Evolutionary conservation across 2,113 vertebrate genomes (phyloP).

Genomic region (Charina bottae): DNA sequence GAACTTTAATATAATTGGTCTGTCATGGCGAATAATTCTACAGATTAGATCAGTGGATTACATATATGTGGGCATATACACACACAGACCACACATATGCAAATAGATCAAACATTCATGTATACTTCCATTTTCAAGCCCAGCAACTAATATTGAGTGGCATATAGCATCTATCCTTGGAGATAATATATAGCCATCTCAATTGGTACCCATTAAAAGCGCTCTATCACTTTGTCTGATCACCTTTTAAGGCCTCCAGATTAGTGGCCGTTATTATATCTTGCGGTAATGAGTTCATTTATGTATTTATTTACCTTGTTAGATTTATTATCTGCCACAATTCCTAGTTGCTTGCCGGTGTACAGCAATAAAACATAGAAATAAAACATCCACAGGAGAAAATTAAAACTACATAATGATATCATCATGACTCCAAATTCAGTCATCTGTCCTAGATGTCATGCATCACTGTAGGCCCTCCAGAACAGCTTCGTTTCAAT

Average conservation of each 20-base stretch:
- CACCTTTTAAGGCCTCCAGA: not conserved
- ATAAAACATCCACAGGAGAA: not conserved
- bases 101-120: not conserved
- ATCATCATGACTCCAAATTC: not conserved
- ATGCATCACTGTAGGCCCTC: not conserved
- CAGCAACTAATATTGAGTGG: not conserved
- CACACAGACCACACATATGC: not conserved
- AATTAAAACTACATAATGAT: not conserved
- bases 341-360: not conserved
- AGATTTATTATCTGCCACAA: not conserved
- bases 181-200: too few species aligned
- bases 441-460: not conserved
- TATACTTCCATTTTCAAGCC: not conserved
- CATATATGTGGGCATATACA: not conserved
- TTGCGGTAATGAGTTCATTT: not conserved
- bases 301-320: not conserved
- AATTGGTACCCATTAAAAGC: not conserved
- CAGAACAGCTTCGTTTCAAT: not conserved
- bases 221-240: not conserved
- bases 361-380: not conserved
- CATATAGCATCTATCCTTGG: not conserved
- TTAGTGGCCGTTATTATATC: not conserved
- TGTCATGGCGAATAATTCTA: not conserved
- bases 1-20: constrained; percentile 14
- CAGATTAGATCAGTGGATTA: not conserved